Percentiles rank a stretch among this genome's conserved stretches.
Conservation (phyloP, 2,797 vertebrate genomes). For the Dromococcyx pavoninus region DNA sequence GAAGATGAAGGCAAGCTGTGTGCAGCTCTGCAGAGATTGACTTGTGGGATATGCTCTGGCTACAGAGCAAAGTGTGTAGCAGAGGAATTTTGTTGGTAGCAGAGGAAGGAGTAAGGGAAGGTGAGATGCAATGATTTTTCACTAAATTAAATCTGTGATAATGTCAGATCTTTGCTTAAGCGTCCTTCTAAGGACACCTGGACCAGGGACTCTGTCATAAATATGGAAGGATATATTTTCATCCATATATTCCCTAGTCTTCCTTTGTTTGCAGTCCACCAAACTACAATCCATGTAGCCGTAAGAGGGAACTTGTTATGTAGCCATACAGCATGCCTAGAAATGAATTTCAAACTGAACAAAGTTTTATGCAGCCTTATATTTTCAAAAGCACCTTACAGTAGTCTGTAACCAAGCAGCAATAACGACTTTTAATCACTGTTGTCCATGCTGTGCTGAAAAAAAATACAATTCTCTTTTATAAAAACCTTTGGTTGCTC, state of each 20-base stretch:
- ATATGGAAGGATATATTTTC: background rate
- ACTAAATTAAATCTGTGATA: background rate
- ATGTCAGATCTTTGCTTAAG: background rate
- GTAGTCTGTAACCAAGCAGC: background rate
- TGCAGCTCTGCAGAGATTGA: background rate
- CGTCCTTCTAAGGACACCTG: background rate
- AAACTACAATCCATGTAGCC: background rate
- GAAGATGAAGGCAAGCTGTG: background rate
- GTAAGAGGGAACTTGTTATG: background rate
- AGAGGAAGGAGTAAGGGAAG: background rate
- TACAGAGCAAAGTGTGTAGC: background rate
- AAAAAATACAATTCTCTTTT: background rate
- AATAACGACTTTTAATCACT: slow-evolving; percentile 1
- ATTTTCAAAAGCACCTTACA: slow-evolving; percentile 22
- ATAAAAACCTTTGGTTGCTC: background rate
- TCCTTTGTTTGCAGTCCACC: background rate
- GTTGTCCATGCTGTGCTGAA: background rate
- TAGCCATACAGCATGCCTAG: background rate
- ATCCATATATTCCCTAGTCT: background rate
- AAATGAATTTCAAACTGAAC: background rate
- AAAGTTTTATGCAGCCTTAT: background rate
- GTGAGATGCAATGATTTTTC: background rate
- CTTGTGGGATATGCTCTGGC: background rate
- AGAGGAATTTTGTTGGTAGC: background rate
- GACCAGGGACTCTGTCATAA: background rate